Percentiles rank a stretch among this genome's conserved stretches.
These are phyloP conservation scores for Ictidomys tridecemlineatus DNA, from an alignment of 2,113 vertebrate species.

Conservation along the genomic window DNA sequence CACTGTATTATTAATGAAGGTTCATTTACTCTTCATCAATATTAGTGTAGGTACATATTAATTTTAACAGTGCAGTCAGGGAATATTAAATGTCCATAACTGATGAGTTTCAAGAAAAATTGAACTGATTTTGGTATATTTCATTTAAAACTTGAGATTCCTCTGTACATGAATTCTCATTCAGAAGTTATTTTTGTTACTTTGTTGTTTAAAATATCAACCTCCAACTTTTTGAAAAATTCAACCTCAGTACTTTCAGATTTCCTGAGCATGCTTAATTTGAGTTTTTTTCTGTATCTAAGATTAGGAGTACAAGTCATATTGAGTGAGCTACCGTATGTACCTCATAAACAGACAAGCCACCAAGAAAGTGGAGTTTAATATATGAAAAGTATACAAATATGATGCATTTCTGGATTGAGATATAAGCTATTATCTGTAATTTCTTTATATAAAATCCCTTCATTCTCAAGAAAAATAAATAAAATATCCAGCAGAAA, in stretches of 20 bases:
- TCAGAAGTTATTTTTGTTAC: not conserved
- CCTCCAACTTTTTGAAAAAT: not conserved
- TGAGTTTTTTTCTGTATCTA: not conserved
- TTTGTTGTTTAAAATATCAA: not conserved
- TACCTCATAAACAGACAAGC: not conserved
- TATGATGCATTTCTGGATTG: not conserved
- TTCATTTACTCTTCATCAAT: not conserved
- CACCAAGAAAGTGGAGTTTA: not conserved
- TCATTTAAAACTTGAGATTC: not conserved
- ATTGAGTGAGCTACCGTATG: not conserved
- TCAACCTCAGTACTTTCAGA: not conserved
- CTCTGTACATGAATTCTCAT: not conserved
- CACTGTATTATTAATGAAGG: not conserved
- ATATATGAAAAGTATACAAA: not conserved
- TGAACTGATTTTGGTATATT: slow-evolving; percentile 27
- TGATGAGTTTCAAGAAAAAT: slow-evolving; percentile 44
- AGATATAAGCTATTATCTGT: slow-evolving; percentile 15
- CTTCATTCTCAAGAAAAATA: slow-evolving; percentile 43
- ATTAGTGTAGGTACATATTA: not conserved
- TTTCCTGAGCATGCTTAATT: not conserved
- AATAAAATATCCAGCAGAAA: slow-evolving; percentile 51
- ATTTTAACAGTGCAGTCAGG: slow-evolving; percentile 1
- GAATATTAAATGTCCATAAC: slow-evolving; percentile 1
- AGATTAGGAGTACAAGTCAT: not conserved
- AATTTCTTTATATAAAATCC: slow-evolving; percentile 41